Percentiles rank a stretch among this genome's conserved stretches.
Evolutionary conservation across 2,113 vertebrate species (phyloP).

Genomic region (Columba janthina): DNA sequence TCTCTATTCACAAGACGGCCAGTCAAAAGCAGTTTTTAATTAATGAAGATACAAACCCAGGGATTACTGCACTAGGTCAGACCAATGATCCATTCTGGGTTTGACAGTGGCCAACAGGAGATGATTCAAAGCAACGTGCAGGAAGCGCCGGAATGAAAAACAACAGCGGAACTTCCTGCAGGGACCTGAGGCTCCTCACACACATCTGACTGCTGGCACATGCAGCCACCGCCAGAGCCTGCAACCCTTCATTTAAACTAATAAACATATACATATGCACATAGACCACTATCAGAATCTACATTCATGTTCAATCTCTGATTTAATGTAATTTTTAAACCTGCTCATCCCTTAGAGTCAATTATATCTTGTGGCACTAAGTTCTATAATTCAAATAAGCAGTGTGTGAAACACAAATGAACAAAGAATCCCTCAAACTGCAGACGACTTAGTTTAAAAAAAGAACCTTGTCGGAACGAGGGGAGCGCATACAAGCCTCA

Average conservation of each 20-base stretch:
- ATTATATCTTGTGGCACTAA: not conserved
- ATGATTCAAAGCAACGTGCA: not conserved
- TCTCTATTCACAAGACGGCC: slow-evolving; percentile 14
- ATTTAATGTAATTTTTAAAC: not conserved
- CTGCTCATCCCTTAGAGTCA: not conserved
- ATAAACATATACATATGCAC: not conserved
- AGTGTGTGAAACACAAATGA: not conserved
- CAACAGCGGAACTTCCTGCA: not conserved
- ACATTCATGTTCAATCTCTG: not conserved
- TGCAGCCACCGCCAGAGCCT: not conserved
- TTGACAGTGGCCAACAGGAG: not conserved
- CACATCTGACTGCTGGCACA: not conserved
- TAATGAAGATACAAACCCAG: not conserved
- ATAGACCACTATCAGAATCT: not conserved
- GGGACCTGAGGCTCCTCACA: not conserved
- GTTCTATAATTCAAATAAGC: not conserved
- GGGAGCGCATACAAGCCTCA: not conserved
- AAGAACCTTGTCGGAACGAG: not conserved
- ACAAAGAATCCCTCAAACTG: not conserved
- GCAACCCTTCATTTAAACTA: not conserved
- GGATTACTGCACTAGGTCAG: not conserved
- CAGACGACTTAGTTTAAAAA: not conserved
- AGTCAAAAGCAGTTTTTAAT: slow-evolving; percentile 42
- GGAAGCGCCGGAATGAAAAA: not conserved
- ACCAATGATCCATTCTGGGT: not conserved